Base-by-base conservation (phyloP, 2,888 invertebrate genomes). In the Dastarcus helophoroides region DNA sequence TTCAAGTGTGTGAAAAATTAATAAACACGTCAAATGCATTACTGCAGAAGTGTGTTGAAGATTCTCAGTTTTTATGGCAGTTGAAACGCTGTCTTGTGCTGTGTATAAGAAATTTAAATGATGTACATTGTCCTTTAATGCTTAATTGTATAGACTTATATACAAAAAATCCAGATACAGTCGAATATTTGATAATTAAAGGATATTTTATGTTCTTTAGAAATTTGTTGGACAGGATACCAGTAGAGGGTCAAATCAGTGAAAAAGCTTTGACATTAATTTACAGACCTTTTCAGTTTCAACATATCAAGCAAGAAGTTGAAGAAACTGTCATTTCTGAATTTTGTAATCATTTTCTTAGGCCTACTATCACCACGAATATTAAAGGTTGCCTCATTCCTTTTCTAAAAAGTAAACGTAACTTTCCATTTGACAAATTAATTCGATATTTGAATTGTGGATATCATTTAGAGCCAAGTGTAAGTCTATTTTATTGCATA, bases 81-180 rank as follows among this genome's bases (percentile, higher is more conserved):
- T 48, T 62, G 8, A 53, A 55, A 42, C 39, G 59, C 29, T 51
- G 53, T 35, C 43, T 63, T 24, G 46, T 50, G 23, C 37, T 58
- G 6, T 60, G 58, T 40, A 42, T 60, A 26, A 51, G 51, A 42
- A 48, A 42, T 30, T 42, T 55, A 16, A 29, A 39, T 16, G 41
- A 46, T 11, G 33, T 34, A 13, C 34, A 45, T 22, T 41, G 79
- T 38, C 79, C 82, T 12, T 73, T 84, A 30, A 79, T 84, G 3
- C 63, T 89, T 36, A 69, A 85, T 46, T 78, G 82, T 64, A 62
- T 90, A 48, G 84, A 86, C 55, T 73, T 79, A 14, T 84, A 81
- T 48, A 78, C 82, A 6, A 36, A 64, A 60, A 45, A 51, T 40
- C 40, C 47, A 32, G 42, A 58, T 41, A 72, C 68, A 32, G 64